A percentile compares a stretch with the other conserved stretches of the same genome.
Evolutionary conservation across 1,140 invertebrate species (phyloP).

Genomic region (Brachionus paranguensis): DNA sequence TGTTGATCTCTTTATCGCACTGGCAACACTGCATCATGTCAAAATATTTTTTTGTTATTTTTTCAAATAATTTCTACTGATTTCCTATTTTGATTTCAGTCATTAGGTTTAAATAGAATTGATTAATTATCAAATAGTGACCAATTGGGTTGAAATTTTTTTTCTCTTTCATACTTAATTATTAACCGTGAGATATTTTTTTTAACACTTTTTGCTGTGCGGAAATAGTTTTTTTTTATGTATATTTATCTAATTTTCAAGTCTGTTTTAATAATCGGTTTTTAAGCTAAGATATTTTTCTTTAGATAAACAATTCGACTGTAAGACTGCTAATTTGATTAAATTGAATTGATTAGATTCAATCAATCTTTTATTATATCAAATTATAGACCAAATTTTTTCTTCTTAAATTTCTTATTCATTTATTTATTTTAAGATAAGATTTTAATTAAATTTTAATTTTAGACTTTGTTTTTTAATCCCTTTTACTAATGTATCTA

Average conservation of each 20-base stretch:
- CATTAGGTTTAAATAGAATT: background rate
- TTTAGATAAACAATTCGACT: background rate
- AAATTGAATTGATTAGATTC: background rate
- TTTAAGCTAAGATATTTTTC: background rate
- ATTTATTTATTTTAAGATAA: no score
- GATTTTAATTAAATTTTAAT: no score
- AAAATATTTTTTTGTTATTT: background rate
- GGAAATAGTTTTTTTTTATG: background rate
- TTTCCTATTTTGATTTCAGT: background rate
- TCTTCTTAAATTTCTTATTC: no score
- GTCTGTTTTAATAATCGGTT: constrained; percentile 13
- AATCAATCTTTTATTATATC: background rate
- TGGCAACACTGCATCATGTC: background rate
- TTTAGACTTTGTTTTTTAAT: no score
- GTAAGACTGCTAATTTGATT: background rate
- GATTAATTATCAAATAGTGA: background rate
- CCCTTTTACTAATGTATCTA: no score
- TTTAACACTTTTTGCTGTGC: background rate
- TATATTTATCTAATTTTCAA: constrained; percentile 4
- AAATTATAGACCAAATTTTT: background rate
- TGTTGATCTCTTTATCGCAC: background rate
- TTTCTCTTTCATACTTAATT: background rate
- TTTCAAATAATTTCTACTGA: background rate
- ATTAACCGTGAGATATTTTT: background rate
- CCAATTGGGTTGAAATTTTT: background rate